A percentile compares a stretch with the other conserved stretches of the same genome.
These are phyloP conservation scores for Psilopsiagon aymara DNA, from an alignment of 2,113 vertebrate species.

Conservation along the genomic window DNA sequence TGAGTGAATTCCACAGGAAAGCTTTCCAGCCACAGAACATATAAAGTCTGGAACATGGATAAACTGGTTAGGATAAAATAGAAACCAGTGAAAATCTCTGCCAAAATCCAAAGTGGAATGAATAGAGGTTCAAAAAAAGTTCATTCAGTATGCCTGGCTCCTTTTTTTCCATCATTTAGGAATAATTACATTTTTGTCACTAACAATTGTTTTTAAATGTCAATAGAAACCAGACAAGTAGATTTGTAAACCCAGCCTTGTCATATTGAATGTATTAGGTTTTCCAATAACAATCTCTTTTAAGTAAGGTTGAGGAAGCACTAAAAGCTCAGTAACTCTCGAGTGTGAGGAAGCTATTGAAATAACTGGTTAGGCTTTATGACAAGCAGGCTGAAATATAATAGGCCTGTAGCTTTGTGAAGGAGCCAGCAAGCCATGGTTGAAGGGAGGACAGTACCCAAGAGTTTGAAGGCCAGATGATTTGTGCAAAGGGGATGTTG, in stretches of 20 bases:
- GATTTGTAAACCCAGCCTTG: conserved; percentile 26
- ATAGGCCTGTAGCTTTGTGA: conserved; percentile 22
- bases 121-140: conserved; percentile 70
- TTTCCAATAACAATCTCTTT: conserved; percentile 43
- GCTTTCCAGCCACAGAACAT: conserved; percentile 44
- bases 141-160: conserved; percentile 42
- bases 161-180: conserved; percentile 61
- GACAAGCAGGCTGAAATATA: conserved; percentile 26
- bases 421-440: background rate
- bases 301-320: conserved; percentile 36
- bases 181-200: conserved; percentile 67
- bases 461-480: conserved; percentile 6
- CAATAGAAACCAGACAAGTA: conserved; percentile 60
- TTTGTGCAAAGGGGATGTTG: conserved; percentile 26
- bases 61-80: conserved; percentile 59
- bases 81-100: conserved; percentile 31
- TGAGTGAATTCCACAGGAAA: conserved; percentile 27
- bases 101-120: conserved; percentile 59
- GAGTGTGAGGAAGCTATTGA: conserved; percentile 42
- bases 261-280: conserved; percentile 50
- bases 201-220: conserved; percentile 69
- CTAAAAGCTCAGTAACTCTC: conserved; percentile 38
- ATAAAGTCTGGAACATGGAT: conserved; percentile 50
- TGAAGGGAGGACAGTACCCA: background rate
- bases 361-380: conserved; percentile 41